A percentile compares a stretch with the other conserved stretches of the same genome.
Evolutionary conservation across 2,888 invertebrate genomes (phyloP).

Genomic region (Thalpophila matura): DNA sequence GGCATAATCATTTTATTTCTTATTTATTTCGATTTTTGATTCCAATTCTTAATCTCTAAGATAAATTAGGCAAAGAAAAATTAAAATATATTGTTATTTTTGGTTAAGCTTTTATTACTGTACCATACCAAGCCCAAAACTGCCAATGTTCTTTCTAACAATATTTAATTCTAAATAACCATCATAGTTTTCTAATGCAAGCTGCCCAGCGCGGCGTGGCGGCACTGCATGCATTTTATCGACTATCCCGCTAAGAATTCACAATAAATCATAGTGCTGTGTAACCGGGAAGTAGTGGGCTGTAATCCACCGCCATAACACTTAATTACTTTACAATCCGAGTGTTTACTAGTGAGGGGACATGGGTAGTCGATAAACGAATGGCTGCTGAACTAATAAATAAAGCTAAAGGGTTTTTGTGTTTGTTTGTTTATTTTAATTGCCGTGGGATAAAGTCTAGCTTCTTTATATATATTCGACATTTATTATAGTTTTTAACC

Average conservation of each 20-base stretch:
- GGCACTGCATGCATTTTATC: constrained; percentile 21
- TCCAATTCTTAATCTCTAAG: too few relatives aligned
- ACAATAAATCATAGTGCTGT: constrained; percentile 58
- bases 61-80: too few relatives aligned
- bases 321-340: constrained; percentile 61
- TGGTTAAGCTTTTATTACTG: not conserved
- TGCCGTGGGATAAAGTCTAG: constrained; percentile 19
- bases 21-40: too few relatives aligned
- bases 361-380: not conserved
- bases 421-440: constrained; percentile 15
- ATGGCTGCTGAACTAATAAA: too few relatives aligned
- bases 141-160: not conserved
- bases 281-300: constrained; percentile 55
- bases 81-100: too few relatives aligned
- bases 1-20: too few relatives aligned
- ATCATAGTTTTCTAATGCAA: not conserved
- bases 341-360: constrained; percentile 60
- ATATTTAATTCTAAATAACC: not conserved
- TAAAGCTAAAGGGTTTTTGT: too few relatives aligned
- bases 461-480: constrained; percentile 7
- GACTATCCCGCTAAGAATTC: constrained; percentile 55
- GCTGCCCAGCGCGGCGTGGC: constrained; percentile 14
- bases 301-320: constrained; percentile 55
- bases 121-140: not conserved
- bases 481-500: constrained; percentile 27